Base-by-base conservation (phyloP, 2,797 vertebrate species). In the Lithobates sylvaticus region DNA sequence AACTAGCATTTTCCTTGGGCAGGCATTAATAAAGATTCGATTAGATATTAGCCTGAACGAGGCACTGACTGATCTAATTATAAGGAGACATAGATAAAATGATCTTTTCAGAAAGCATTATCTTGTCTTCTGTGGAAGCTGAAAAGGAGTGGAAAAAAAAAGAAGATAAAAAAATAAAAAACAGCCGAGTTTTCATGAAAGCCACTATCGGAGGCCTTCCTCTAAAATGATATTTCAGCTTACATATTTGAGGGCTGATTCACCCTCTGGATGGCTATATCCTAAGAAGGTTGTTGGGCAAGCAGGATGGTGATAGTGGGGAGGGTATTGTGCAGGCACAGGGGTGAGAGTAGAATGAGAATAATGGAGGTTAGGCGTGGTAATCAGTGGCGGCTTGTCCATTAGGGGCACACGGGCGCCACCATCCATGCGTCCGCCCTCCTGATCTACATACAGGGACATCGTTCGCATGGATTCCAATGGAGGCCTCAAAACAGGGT, bases 1-100 rank as follows among this genome's bases (percentile, higher is more conserved):
- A 77, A 82, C 44, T 32, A 65, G 50, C 67, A 36, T 73, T 83
- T 78, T 78, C 42, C 79, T 23, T 74, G 75, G 39, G 23, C 26
- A 65, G 73, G 42, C 54, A 73, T 83, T 73, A 87, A 78, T 83
- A 83, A 67, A 78, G 79, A 36, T 77, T 65, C 83, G 50, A 83
- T 87, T 83, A 78, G 75, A 83, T 71, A 78, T 87, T 83, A 73
- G 27, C 58, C 75, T 78, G 61, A 67, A 83, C 32, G 44, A 83
- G 80, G 64, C 75, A 78, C 85, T 65, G 68, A 73, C 34, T 87
- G 85, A 78, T 87, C 69, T 83, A 87, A 87, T 87, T 87, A 87
- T 44, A 82, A 13, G 74, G 29, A 64, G 58, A 85, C 77, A 82
- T 42, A 83, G 81, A 77, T 83, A 78, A 83, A 78, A 72, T 78